Evolutionary conservation across 2,797 vertebrate species (phyloP), one percentile per base, ranked within the genome.

Genomic region (Chiroxiphia lanceolata): DNA sequence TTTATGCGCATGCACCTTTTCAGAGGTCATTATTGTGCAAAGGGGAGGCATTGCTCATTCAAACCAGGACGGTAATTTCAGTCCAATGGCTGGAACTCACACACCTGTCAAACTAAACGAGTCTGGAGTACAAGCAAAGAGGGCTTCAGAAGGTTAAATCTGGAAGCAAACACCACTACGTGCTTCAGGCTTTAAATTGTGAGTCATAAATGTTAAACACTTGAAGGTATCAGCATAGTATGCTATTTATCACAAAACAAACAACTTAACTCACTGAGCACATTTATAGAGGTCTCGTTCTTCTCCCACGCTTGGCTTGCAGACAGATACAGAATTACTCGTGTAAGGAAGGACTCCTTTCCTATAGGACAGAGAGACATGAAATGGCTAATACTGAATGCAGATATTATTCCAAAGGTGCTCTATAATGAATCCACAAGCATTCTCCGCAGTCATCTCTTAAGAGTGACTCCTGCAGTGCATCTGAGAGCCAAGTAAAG

Each of bases 181-280:
- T 77, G 70, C 72, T 88, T 84, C 71, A 89, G 80, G 48, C 36
- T 93, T 93, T 94, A 92, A 93, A 89, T 13, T 85, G 74, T 83
- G 91, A 91, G 72, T 94, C 87, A 82, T 84, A 77, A 85, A 91
- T 94, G 83, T 67, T 87, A 95, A 91, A 91, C 51, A 87, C 56
- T 94, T 91, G 83, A 87, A 94, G 67, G 70, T 90, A 94, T 86
- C 89, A 78, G 56, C n/a, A 51, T 69, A 93, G 45, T 40, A n/a
- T 60, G 68, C 36, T 86, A 63, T 95, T 92, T 91, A 68, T 90
- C 90, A 78, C 74, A 95, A 91, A 96, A 85, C 83, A 96, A 94
- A 89, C 88, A 87, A 57, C 61, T 89, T 77, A 90, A 90, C 45
- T 88, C 65, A 42, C 83, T 76, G 69, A 95, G 61, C 2, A 5